A percentile compares a stretch with the other conserved stretches of the same genome.
phyloP scores from a whole-genome alignment of 2,113 vertebrate species.

The Grantiella picta region DNA sequence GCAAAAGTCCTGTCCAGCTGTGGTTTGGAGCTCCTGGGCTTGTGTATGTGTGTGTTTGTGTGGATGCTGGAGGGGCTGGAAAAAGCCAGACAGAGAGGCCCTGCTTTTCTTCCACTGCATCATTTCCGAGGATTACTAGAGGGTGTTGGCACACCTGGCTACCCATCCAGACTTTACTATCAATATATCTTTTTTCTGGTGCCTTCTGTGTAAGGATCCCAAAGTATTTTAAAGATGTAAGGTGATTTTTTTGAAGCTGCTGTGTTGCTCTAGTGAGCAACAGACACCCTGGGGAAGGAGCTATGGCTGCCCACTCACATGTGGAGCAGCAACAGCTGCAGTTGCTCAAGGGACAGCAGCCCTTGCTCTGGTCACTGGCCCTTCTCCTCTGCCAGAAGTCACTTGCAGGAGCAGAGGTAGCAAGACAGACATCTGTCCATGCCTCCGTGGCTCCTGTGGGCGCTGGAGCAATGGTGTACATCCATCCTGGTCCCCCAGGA shows the following conservation, averaged over 20 bases:
- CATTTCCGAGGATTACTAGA: not conserved
- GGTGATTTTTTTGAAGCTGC: not conserved
- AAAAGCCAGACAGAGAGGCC: not conserved
- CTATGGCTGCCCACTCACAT: not conserved
- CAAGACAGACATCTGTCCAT: rapidly evolving
- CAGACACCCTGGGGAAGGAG: not conserved
- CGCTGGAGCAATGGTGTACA: not conserved
- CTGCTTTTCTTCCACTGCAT: not conserved
- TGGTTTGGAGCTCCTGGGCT: not conserved
- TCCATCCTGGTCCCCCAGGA: not conserved
- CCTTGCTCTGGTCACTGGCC: not conserved
- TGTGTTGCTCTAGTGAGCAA: not conserved
- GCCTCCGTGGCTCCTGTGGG: not conserved
- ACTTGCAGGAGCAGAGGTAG: not conserved
- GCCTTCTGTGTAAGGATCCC: not conserved
- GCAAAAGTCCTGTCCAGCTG: not conserved
- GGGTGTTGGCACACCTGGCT: not conserved
- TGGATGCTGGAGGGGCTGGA: not conserved
- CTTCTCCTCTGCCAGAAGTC: not conserved
- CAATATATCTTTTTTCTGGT: not conserved
- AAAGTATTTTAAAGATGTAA: not conserved
- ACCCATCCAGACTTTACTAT: not conserved
- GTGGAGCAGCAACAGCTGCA: not conserved
- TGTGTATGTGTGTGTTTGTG: no score
- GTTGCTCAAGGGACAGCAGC: not conserved